A percentile compares a stretch with the other conserved stretches of the same genome.
phyloP scores from a whole-genome alignment of 2,797 vertebrate genomes.

The Falco peregrinus region DNA sequence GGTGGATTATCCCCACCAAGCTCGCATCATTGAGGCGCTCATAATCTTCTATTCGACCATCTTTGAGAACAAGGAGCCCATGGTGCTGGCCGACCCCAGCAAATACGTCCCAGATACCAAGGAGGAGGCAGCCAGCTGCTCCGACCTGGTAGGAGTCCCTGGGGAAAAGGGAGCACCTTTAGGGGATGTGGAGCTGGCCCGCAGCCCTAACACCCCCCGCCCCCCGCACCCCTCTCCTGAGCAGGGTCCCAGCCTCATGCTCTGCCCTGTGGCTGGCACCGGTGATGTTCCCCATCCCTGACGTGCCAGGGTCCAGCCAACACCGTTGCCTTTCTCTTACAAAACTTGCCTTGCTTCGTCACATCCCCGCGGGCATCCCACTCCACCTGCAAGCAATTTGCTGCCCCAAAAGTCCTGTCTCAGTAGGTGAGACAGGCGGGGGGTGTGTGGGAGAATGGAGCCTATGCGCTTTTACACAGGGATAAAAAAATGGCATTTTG shows the following conservation, averaged over 20 bases:
- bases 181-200: accelerated
- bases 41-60: conserved; percentile 88
- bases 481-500: neutral
- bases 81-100: accelerated
- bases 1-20: conserved; percentile 97
- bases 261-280: accelerated
- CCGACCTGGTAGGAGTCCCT: neutral
- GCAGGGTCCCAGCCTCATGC: neutral
- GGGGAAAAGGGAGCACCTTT: neutral
- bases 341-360: accelerated
- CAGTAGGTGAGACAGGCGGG: neutral
- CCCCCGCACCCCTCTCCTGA: neutral
- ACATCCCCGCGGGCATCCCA: accelerated
- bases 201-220: neutral
- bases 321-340: accelerated
- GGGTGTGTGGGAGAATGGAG: neutral
- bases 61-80: conserved; percentile 66
- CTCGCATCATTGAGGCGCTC: conserved; percentile 90
- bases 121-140: neutral
- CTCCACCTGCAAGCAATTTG: neutral
- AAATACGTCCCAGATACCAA: accelerated
- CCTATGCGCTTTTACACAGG: accelerated
- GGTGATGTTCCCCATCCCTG: accelerated
- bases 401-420: neutral
- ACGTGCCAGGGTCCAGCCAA: accelerated